A percentile compares a stretch with the other conserved stretches of the same genome.
Conservation (phyloP, 2,797 vertebrate species). For the Psittacula echo region DNA sequence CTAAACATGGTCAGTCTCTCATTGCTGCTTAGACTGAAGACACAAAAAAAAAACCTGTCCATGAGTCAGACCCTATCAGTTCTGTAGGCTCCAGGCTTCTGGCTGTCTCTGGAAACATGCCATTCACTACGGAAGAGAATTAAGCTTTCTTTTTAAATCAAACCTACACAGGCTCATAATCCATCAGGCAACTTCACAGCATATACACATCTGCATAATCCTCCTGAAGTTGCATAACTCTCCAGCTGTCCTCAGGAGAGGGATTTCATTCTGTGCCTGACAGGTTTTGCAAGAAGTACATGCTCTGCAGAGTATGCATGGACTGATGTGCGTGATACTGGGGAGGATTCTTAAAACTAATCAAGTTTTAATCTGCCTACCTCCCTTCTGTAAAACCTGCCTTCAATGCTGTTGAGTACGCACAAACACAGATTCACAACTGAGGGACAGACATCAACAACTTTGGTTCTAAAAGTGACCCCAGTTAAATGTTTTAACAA, state of each 20-base stretch:
- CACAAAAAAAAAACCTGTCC: not conserved
- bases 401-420: not conserved
- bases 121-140: constrained; percentile 12
- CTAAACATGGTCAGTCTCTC: not conserved
- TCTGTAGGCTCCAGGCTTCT: not conserved
- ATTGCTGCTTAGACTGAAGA: not conserved
- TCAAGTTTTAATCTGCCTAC: constrained; percentile 20
- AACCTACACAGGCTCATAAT: constrained; percentile 48
- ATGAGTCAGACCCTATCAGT: not conserved
- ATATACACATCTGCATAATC: constrained; percentile 69
- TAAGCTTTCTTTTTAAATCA: constrained; percentile 60
- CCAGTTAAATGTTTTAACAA: not conserved
- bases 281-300: constrained; percentile 50
- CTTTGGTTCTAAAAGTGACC: not conserved
- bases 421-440: not conserved
- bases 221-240: constrained; percentile 72
- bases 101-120: constrained; percentile 13
- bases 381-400: not conserved
- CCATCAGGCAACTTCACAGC: constrained; percentile 66
- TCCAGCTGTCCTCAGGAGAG: constrained; percentile 72
- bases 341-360: not conserved
- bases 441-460: not conserved
- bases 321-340: not conserved
- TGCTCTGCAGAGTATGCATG: not conserved
- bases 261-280: constrained; percentile 67